Evolutionary conservation across 1,140 invertebrate species (phyloP).

Genomic region (Drosophila truncata): DNA sequence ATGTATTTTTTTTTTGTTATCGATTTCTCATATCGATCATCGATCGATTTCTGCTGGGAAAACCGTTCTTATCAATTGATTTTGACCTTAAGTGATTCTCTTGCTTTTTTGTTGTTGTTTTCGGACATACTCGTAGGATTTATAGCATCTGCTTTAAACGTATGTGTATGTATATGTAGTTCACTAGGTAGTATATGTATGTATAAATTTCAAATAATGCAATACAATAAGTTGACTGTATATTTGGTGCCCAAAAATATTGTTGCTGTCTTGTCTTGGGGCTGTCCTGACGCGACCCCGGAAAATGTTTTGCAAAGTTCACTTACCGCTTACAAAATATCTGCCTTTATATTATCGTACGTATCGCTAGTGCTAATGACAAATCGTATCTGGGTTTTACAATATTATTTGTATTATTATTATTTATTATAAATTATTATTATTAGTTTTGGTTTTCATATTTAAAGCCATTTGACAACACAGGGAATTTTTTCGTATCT

Average conservation of each 20-base stretch:
- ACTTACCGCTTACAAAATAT: conserved; percentile 33
- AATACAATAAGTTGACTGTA: conserved; percentile 65
- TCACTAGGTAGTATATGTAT: conserved; percentile 44
- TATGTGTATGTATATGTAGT: conserved; percentile 7
- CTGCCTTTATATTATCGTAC: conserved; percentile 9
- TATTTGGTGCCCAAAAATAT: conserved; percentile 83
- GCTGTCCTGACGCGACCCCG: conserved; percentile 4
- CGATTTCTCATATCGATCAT: neutral
- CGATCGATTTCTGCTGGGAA: conserved; percentile 45
- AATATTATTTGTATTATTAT: conserved; percentile 9
- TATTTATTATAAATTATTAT: neutral
- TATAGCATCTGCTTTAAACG: conserved; percentile 13
- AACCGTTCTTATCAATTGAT: conserved; percentile 58
- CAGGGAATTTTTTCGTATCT: conserved; percentile 64
- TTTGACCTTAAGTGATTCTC: conserved; percentile 10
- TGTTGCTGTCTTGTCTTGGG: conserved; percentile 61
- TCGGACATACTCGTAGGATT: conserved; percentile 15
- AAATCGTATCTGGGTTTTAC: conserved; percentile 49
- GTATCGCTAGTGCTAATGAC: conserved; percentile 50
- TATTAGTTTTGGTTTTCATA: conserved; percentile 24
- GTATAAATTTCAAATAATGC: conserved; percentile 52
- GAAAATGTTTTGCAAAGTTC: conserved; percentile 38
- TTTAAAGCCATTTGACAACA: conserved; percentile 78
- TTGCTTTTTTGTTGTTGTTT: neutral
- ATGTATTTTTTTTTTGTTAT: conserved; percentile 29